Conservation (phyloP, 2,888 invertebrate genomes). For the Nymphalis polychloros region DNA sequence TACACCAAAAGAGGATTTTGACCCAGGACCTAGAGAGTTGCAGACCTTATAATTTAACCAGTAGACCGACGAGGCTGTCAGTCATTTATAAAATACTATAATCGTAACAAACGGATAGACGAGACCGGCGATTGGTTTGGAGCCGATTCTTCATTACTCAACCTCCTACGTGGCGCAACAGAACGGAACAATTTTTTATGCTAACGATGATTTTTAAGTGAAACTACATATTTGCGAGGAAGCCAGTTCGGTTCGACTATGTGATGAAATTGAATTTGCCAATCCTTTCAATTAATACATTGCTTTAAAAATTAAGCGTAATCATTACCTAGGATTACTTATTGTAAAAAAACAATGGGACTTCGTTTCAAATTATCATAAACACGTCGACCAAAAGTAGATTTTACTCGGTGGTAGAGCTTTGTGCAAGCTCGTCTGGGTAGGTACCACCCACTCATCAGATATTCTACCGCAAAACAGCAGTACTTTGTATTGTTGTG, state of each 20-base stretch:
- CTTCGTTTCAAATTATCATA: no score
- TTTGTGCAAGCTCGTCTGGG: no score
- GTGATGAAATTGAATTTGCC: conserved; percentile 29
- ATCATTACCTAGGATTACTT: no score
- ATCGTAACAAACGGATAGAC: conserved; percentile 20
- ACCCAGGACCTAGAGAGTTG: no score
- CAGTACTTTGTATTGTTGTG: no score
- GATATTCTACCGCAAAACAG: no score
- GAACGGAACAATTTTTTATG: conserved; percentile 37
- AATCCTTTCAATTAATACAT: neutral
- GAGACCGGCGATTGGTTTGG: conserved; percentile 27
- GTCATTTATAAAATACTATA: neutral
- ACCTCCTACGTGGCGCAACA: conserved; percentile 39
- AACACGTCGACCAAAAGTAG: no score
- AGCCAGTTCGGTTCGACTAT: conserved; percentile 31
- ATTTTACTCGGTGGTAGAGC: no score
- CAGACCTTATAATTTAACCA: neutral
- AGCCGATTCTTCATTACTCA: conserved; percentile 36
- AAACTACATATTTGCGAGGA: conserved; percentile 41
- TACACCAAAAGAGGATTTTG: no score
- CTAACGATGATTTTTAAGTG: conserved; percentile 37
- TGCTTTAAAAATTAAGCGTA: no score
- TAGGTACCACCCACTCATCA: no score
- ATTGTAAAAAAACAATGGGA: no score
- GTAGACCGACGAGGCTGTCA: neutral